These are phyloP conservation scores for Tillus elongatus DNA, from an alignment of 2,888 invertebrate genomes.

Conservation along the genomic window DNA sequence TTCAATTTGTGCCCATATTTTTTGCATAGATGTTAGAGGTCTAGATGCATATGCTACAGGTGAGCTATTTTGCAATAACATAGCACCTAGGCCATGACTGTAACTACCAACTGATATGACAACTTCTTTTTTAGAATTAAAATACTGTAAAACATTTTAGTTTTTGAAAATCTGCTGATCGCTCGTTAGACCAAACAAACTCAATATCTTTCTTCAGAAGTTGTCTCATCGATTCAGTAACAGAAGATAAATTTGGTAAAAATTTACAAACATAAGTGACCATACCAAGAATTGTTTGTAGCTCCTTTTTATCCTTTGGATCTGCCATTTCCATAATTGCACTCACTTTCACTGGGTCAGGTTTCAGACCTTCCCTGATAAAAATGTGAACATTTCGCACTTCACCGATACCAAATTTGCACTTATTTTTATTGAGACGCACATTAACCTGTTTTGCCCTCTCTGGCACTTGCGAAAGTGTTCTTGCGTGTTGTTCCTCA, in stretches of 20 bases:
- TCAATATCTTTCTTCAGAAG: no score
- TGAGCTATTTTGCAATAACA: constrained; percentile 23
- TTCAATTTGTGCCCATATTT: constrained; percentile 34
- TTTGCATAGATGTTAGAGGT: constrained; percentile 28
- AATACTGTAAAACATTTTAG: no score
- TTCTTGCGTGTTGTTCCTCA: constrained; percentile 6
- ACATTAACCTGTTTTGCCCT: constrained; percentile 7
- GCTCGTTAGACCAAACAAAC: no score
- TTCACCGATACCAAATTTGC: constrained; percentile 20
- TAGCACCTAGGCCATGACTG: no score
- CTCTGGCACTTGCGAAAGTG: constrained; percentile 6
- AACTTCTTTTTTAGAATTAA: constrained; percentile 20
- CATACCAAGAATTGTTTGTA: constrained; percentile 20
- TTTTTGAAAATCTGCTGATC: constrained; percentile 22
- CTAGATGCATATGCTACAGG: constrained; percentile 32
- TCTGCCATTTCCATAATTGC: background rate
- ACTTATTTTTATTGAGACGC: constrained; percentile 11
- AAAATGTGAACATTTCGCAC: constrained; percentile 25
- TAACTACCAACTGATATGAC: no score
- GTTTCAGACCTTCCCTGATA: constrained; percentile 14
- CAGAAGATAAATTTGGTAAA: constrained; percentile 19
- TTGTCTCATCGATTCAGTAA: no score
- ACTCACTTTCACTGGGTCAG: constrained; percentile 10
- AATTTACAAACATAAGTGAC: constrained; percentile 22
- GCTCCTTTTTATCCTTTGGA: constrained; percentile 9